Conservation (phyloP, 2,888 invertebrate species). For the Halictus ligatus region DNA sequence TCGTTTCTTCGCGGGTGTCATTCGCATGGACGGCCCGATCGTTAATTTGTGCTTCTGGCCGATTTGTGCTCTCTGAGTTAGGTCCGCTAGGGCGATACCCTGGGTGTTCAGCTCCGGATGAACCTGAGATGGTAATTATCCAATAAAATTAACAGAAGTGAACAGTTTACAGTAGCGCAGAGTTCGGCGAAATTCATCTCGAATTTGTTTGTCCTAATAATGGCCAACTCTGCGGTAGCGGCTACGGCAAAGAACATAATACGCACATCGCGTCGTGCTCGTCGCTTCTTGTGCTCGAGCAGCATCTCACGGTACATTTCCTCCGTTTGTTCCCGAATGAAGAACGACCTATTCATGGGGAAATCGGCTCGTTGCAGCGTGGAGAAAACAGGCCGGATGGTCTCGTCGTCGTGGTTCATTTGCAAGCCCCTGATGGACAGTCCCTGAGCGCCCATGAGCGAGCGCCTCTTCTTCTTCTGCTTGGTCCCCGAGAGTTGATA, state of each 20-base stretch:
- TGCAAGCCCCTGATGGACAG: constrained; percentile 76
- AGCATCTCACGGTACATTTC: constrained; percentile 90
- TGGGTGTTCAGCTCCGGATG: constrained; percentile 92
- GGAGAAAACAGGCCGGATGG: constrained; percentile 82
- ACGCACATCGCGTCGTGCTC: constrained; percentile 89
- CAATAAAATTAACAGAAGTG: not conserved
- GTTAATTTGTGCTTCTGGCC: constrained; percentile 85
- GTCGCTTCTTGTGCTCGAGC: constrained; percentile 89
- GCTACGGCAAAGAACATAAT: not conserved
- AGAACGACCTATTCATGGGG: constrained; percentile 78
- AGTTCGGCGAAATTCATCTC: not conserved
- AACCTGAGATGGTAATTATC: constrained; percentile 84
- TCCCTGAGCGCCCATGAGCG: constrained; percentile 69
- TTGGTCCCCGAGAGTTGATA: constrained; percentile 73
- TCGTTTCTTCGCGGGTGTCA: constrained; percentile 84
- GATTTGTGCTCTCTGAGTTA: constrained; percentile 85
- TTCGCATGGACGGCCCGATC: constrained; percentile 84
- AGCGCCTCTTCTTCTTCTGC: constrained; percentile 77
- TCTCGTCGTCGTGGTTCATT: constrained; percentile 77
- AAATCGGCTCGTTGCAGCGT: constrained; percentile 82
- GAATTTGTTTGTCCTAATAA: not conserved
- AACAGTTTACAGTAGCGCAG: not conserved
- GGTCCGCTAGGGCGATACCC: constrained; percentile 91
- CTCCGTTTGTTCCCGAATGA: constrained; percentile 86
- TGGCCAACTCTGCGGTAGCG: not conserved